Base-by-base conservation (phyloP, 2,113 vertebrate species). In the Calyptommatus sinebrachiatus region DNA sequence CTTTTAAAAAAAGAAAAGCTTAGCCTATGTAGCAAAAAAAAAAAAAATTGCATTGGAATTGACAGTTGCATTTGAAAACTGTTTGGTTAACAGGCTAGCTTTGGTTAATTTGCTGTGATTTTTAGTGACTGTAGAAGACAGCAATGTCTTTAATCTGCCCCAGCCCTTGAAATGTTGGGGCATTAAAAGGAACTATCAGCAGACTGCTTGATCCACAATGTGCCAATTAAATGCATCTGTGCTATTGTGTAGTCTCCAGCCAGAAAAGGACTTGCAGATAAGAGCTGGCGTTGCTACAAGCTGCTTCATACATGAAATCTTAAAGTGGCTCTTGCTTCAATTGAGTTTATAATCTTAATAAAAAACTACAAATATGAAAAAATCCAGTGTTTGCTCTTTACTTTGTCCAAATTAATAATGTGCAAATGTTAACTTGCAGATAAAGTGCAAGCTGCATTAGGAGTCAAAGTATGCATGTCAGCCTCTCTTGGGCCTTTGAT, bases 11-110 rank as follows among this genome's bases (percentile, higher is more conserved):
- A 57, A 57, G 18, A 57, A 57, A 57, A 57, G 53, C 87, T 80
- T 89, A 79, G 74, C 57, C 79, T 80, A 80, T 83, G 71, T 82
- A 81, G 63, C 28, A 63, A 86, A 87, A 61, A 45, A 73, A 80
- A 82, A 83, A 75, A 67, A 90, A n/a, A n/a, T n/a, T n/a, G 76
- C 83, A 81, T 62, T 21, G 29, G 85, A 83, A 79, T 71, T 76
- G 67, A 83, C 1, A 60, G 35, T 8, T 61, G 24, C 0, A 0
- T 78, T 28, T 65, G 61, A 88, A 88, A 80, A 21, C 29, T 70
- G 10, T 66, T 79, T 84, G 80, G 61, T 53, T 82, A 69, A 53
- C 14, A 74, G 60, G 73, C 20, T 29, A 67, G 26, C 9, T 71
- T 71, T 21, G 7, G 62, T 78, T 82, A 82, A 72, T 79, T 75